Evolutionary conservation across 2,888 invertebrate species (phyloP).

Genomic region (Calameuta filiformis): DNA sequence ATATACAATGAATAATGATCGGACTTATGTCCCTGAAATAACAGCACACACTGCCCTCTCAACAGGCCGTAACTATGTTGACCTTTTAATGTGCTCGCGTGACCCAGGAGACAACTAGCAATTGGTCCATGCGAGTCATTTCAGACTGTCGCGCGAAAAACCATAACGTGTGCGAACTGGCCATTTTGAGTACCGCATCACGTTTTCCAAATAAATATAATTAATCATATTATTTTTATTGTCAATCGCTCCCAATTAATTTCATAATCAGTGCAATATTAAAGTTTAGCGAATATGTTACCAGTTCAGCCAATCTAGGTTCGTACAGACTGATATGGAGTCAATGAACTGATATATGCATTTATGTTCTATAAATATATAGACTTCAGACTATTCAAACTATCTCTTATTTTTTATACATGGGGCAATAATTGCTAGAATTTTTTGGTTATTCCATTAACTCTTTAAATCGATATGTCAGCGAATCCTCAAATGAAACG

Average conservation of each 20-base stretch:
- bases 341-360: not conserved
- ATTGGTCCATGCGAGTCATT: not conserved
- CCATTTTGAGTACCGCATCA: not conserved
- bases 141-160: not conserved
- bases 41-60: constrained; percentile 7
- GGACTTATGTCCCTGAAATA: constrained; percentile 29
- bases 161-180: not conserved
- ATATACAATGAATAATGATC: constrained; percentile 8
- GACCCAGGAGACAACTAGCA: not conserved
- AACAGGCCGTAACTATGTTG: not conserved
- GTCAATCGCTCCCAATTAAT: not conserved
- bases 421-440: too few relatives aligned
- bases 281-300: not conserved
- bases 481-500: too few relatives aligned
- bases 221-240: not conserved
- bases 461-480: too few relatives aligned
- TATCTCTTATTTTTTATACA: too few relatives aligned
- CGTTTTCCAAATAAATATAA: not conserved
- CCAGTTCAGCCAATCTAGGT: not conserved
- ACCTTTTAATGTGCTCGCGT: constrained; percentile 2
- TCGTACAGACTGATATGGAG: not conserved
- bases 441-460: too few relatives aligned
- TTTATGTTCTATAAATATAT: too few relatives aligned
- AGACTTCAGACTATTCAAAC: too few relatives aligned
- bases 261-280: not conserved